These are phyloP conservation scores for Carcinoscorpius rotundicauda DNA, from an alignment of 1,140 invertebrate genomes.

Conservation along the genomic window DNA sequence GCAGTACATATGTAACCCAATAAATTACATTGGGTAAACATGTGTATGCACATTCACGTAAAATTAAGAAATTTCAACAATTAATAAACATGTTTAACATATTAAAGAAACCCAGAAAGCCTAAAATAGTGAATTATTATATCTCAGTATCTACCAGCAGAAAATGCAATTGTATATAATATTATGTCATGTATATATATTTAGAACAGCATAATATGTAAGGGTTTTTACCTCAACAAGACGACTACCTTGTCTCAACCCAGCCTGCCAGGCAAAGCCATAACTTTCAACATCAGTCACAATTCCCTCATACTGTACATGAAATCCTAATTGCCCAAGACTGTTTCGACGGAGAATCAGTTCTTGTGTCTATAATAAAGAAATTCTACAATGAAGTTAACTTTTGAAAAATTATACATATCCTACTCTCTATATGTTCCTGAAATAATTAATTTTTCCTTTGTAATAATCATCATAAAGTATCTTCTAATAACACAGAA, in stretches of 20 bases:
- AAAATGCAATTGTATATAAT: no score
- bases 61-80: no score
- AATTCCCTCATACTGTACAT: slow-evolving; percentile 88
- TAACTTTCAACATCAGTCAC: slow-evolving; percentile 84
- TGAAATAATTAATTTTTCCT: no score
- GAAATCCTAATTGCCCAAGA: slow-evolving; percentile 81
- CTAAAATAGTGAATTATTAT: no score
- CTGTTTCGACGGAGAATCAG: slow-evolving; percentile 61
- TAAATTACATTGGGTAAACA: no score
- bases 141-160: no score
- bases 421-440: background rate
- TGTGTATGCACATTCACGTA: no score
- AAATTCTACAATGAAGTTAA: slow-evolving; percentile 1
- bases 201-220: slow-evolving; percentile 6
- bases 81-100: no score
- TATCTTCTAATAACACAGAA: background rate
- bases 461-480: no score
- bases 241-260: slow-evolving; percentile 71
- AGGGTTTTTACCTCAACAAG: slow-evolving; percentile 59
- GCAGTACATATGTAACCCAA: no score
- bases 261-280: slow-evolving; percentile 78
- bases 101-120: no score
- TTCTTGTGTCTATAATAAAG: slow-evolving; percentile 43
- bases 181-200: no score
- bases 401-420: slow-evolving; percentile 3